Percentiles rank a stretch among this genome's conserved stretches.
Conservation (phyloP, 2,113 vertebrate genomes). For the Serinus canaria region DNA sequence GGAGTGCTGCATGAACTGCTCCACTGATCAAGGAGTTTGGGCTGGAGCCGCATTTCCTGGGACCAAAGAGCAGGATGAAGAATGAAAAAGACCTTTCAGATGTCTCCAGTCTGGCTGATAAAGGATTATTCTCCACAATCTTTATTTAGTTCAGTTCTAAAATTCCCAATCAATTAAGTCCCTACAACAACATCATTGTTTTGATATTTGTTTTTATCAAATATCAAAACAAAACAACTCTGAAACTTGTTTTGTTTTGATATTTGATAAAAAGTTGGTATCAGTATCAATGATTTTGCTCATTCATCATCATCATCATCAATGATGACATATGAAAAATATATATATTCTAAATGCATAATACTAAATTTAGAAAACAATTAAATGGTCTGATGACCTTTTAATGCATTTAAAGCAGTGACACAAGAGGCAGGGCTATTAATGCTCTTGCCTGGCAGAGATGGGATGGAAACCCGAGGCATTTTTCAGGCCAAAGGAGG, state of each 20-base stretch:
- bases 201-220: no score
- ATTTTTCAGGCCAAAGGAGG: background rate
- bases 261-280: background rate
- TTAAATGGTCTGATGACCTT: background rate
- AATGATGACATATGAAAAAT: background rate
- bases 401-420: background rate
- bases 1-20: background rate
- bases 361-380: background rate
- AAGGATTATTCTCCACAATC: background rate
- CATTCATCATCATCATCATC: background rate
- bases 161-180: no score
- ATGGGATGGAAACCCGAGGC: background rate
- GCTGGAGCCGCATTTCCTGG: conserved; percentile 24
- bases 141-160: background rate
- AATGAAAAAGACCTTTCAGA: background rate
- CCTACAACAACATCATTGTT: no score
- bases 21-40: background rate
- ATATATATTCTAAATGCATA: background rate
- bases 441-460: background rate
- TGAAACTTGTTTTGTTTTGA: background rate
- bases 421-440: background rate
- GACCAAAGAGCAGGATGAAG: background rate
- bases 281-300: background rate
- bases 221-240: no score
- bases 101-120: background rate